Conservation (phyloP, 2,113 vertebrate species). For the Scolopax mira region DNA sequence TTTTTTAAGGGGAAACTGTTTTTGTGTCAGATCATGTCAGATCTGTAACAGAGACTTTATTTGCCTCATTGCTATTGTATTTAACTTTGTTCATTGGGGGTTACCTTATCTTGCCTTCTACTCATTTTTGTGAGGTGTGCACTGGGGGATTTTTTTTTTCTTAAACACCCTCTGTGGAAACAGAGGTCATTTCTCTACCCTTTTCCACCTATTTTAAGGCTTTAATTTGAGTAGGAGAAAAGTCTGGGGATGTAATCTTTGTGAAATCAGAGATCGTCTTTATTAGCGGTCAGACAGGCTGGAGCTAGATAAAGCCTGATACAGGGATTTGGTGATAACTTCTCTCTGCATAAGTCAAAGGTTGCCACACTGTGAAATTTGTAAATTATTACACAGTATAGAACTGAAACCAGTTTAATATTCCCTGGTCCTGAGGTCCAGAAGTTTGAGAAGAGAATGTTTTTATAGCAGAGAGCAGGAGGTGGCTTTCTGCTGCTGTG, state of each 20-base stretch:
- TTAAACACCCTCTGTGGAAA: neutral
- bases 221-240: slow-evolving; percentile 22
- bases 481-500: neutral
- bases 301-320: slow-evolving; percentile 54
- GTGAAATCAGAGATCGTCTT: slow-evolving; percentile 65
- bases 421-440: neutral
- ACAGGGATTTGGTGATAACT: neutral
- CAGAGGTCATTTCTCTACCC: neutral
- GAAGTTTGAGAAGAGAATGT: neutral
- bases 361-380: slow-evolving; percentile 53
- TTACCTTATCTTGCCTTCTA: slow-evolving; percentile 16
- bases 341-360: slow-evolving; percentile 26
- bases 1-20: neutral
- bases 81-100: neutral
- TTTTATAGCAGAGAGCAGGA: neutral
- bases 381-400: slow-evolving; percentile 13
- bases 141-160: neutral
- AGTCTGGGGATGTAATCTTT: slow-evolving; percentile 55
- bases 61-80: slow-evolving; percentile 9
- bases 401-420: neutral
- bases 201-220: slow-evolving; percentile 10
- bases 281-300: slow-evolving; percentile 52
- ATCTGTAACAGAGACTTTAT: neutral
- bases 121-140: neutral
- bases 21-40: slow-evolving; percentile 4